phyloP scores from a whole-genome alignment of 2,888 invertebrate species.

The Arenicola marina region DNA sequence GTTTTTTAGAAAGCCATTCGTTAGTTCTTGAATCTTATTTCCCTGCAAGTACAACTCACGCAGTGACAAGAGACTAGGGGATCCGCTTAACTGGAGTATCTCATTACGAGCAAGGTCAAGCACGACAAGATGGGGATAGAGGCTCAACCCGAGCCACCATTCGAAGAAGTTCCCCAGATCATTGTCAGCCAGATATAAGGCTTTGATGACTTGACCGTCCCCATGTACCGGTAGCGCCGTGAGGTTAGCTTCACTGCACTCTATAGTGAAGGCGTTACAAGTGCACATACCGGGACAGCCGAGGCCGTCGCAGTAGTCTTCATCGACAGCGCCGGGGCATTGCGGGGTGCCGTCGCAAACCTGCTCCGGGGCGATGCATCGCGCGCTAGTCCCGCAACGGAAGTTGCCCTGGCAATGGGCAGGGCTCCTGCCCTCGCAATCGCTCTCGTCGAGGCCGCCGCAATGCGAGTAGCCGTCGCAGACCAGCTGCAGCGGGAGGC shows the following conservation, averaged over 20 bases:
- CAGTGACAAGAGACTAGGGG: no score
- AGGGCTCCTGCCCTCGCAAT: background rate
- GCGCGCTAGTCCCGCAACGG: background rate
- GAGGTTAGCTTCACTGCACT: no score
- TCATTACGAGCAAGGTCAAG: background rate
- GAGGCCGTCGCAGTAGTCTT: background rate
- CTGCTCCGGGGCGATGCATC: background rate
- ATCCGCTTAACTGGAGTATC: no score
- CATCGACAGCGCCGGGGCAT: background rate
- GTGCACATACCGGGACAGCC: background rate
- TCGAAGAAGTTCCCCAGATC: no score
- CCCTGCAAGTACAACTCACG: no score
- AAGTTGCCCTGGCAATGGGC: background rate
- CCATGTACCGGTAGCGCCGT: no score
- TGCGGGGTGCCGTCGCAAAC: background rate
- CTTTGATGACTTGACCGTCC: no score
- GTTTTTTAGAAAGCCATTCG: no score
- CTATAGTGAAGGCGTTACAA: no score
- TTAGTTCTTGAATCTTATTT: no score
- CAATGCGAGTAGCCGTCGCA: constrained; percentile 16
- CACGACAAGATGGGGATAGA: background rate
- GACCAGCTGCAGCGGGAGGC: constrained; percentile 8
- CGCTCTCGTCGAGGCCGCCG: background rate
- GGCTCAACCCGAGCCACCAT: background rate
- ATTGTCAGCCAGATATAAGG: no score